Evolutionary conservation across 2,113 vertebrate species (phyloP).

Genomic region (Lanius ludovicianus): DNA sequence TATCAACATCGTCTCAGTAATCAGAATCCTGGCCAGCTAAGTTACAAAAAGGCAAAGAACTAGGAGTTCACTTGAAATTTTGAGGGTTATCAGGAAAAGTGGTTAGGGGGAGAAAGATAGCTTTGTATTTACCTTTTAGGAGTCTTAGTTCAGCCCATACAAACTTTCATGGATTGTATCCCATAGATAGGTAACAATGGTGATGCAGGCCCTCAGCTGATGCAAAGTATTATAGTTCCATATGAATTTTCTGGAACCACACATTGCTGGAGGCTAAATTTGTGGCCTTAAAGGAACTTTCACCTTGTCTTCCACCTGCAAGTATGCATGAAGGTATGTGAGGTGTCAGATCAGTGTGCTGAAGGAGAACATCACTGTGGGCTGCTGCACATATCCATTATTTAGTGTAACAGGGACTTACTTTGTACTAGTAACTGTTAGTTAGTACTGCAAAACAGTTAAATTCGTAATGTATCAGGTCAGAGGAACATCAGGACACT

Average conservation of each 20-base stretch:
- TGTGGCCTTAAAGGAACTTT: not conserved
- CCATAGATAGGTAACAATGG: fast-evolving
- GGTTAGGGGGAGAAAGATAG: not conserved
- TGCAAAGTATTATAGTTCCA: not conserved
- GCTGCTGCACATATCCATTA: not conserved
- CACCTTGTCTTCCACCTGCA: not conserved
- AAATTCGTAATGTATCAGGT: not conserved
- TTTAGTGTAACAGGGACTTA: not conserved
- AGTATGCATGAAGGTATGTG: not conserved
- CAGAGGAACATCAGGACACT: not conserved
- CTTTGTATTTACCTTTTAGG: not conserved
- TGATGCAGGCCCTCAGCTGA: not conserved
- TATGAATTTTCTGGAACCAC: not conserved
- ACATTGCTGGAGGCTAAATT: not conserved
- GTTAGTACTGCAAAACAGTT: not conserved
- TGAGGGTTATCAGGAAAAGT: not conserved
- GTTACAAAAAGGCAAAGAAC: not conserved
- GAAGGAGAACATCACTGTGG: not conserved
- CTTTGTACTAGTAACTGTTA: not conserved
- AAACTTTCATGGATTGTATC: not conserved
- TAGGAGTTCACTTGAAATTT: not conserved
- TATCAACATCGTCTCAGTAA: not conserved
- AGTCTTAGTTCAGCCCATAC: not conserved
- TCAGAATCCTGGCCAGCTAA: not conserved
- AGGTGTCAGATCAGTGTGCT: not conserved